A percentile compares a stretch with the other conserved stretches of the same genome.
Evolutionary conservation across 2,888 invertebrate species (phyloP).

Genomic region (Mamestra brassicae): DNA sequence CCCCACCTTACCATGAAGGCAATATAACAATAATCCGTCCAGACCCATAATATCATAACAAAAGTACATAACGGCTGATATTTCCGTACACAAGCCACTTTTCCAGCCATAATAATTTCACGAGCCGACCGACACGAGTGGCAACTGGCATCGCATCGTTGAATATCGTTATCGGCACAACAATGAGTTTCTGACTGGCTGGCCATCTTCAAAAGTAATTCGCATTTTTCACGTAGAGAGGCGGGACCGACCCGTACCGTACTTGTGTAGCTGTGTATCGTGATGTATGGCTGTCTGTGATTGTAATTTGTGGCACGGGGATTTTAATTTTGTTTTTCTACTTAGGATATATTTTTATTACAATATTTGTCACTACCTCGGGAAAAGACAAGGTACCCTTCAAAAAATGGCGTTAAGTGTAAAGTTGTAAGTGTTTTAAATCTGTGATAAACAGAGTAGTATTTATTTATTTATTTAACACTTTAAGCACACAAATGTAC

Average conservation of each 20-base stretch:
- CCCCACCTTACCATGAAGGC: neutral
- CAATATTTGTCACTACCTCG: neutral
- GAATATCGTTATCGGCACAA: slow-evolving; percentile 85
- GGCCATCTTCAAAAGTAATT: slow-evolving; percentile 86
- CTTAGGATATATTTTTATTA: neutral
- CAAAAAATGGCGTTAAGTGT: too few relatives aligned
- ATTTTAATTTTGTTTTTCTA: slow-evolving; percentile 1
- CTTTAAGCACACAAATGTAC: too few relatives aligned
- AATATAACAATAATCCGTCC: slow-evolving; percentile 22
- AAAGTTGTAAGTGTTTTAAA: too few relatives aligned
- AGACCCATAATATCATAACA: slow-evolving; percentile 25
- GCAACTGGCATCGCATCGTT: slow-evolving; percentile 75
- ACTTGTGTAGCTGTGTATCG: slow-evolving; percentile 40
- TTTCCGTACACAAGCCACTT: slow-evolving; percentile 71
- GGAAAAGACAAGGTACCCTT: too few relatives aligned
- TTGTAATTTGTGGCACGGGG: neutral
- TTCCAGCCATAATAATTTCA: slow-evolving; percentile 84
- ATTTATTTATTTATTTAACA: too few relatives aligned
- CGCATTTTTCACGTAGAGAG: slow-evolving; percentile 82
- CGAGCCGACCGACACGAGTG: slow-evolving; percentile 75
- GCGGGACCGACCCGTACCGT: slow-evolving; percentile 58
- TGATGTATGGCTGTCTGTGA: slow-evolving; percentile 43
- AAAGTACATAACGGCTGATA: slow-evolving; percentile 54
- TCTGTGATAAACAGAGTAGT: too few relatives aligned
- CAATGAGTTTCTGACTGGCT: slow-evolving; percentile 89